Evolutionary conservation across 1,140 invertebrate genomes (phyloP).

Genomic region (Ceratosolen fusciceps): DNA sequence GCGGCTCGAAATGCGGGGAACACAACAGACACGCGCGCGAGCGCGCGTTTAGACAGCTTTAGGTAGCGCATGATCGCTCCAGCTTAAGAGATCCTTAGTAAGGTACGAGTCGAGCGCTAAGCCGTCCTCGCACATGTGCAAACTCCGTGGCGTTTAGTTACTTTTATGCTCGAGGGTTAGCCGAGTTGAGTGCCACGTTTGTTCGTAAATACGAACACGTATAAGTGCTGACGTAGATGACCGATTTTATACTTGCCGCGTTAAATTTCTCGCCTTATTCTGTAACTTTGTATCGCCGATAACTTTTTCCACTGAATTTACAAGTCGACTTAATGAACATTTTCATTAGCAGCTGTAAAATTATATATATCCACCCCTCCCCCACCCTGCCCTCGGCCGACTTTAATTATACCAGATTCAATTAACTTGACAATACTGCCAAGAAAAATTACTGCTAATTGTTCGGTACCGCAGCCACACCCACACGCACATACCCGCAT

Average conservation of each 20-base stretch:
- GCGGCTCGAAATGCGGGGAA: no score
- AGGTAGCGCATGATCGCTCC: not conserved
- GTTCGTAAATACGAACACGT: not conserved
- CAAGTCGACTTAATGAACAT: no score
- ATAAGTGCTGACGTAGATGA: not conserved
- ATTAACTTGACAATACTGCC: no score
- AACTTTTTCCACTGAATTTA: no score
- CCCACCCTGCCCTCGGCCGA: no score
- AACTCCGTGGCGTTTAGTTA: conserved; percentile 7
- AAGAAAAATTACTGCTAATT: no score
- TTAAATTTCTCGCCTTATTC: not conserved
- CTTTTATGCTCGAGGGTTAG: not conserved
- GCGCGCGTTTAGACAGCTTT: not conserved
- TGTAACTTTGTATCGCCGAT: not conserved
- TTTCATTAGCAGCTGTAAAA: no score
- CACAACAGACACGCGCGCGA: no score
- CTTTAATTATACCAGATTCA: no score
- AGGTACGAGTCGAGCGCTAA: not conserved
- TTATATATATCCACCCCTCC: no score
- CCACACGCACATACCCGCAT: no score
- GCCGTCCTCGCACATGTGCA: not conserved
- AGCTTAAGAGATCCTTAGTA: conserved; percentile 10
- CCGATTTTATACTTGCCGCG: not conserved
- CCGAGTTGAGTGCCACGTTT: not conserved
- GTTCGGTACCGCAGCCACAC: no score